Evolutionary conservation across 2,888 invertebrate species (phyloP).

Genomic region (Papilio gigon): DNA sequence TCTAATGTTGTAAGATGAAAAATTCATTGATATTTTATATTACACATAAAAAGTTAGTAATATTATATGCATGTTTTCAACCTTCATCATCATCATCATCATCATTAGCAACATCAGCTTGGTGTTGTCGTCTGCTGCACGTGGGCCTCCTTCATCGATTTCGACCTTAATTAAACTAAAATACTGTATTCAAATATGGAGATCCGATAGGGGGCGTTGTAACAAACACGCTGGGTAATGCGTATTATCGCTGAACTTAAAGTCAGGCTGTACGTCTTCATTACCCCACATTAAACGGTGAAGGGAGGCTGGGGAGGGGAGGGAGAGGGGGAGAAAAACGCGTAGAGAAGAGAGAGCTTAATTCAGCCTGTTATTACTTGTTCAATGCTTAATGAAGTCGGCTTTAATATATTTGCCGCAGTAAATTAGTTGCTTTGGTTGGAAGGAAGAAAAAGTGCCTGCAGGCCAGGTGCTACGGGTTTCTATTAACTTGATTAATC

Average conservation of each 20-base stretch:
- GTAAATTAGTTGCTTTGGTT: conserved; percentile 48
- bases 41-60: too few relatives aligned
- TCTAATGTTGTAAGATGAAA: not conserved
- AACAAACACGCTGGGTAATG: conserved; percentile 49
- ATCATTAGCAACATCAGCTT: too few relatives aligned
- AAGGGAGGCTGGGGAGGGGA: conserved; percentile 29
- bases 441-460: not conserved
- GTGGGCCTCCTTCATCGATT: too few relatives aligned
- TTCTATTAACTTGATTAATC: not conserved
- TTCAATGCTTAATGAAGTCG: conserved; percentile 68
- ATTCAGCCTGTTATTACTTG: conserved; percentile 64
- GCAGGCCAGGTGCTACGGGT: not conserved
- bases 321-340: conserved; percentile 23
- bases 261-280: conserved; percentile 52
- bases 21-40: not conserved
- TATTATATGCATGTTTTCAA: too few relatives aligned
- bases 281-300: conserved; percentile 48
- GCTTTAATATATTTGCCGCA: conserved; percentile 61
- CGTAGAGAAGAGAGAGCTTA: conserved; percentile 51
- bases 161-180: not conserved
- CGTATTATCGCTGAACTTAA: conserved; percentile 50
- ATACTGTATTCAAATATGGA: not conserved
- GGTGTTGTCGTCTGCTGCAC: too few relatives aligned
- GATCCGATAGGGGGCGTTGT: conserved; percentile 38
- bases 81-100: too few relatives aligned